phyloP scores from a whole-genome alignment of 2,113 vertebrate species.

The Gallinago media region DNA sequence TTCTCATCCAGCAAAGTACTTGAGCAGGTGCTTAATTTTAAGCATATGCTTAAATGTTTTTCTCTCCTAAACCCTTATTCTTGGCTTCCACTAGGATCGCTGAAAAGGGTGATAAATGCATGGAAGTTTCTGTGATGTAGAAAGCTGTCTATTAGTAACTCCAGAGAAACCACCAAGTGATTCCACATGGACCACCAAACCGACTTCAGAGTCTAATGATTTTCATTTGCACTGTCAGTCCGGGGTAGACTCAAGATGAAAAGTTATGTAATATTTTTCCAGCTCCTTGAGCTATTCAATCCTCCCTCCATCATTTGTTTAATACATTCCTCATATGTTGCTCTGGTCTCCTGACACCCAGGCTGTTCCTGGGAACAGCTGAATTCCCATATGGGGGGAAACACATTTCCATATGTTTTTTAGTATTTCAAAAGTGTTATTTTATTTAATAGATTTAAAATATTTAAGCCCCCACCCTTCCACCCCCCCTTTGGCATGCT shows the following conservation, averaged over 20 bases:
- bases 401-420: slow-evolving; percentile 45
- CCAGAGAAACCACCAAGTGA: slow-evolving; percentile 66
- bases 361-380: slow-evolving; percentile 49
- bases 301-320: slow-evolving; percentile 47
- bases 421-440: slow-evolving; percentile 25
- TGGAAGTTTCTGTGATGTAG: slow-evolving; percentile 64
- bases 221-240: slow-evolving; percentile 55
- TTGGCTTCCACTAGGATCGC: not conserved
- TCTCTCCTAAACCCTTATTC: slow-evolving; percentile 31
- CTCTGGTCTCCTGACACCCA: slow-evolving; percentile 56
- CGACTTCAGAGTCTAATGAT: slow-evolving; percentile 42
- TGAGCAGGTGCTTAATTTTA: slow-evolving; percentile 66
- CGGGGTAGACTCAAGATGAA: slow-evolving; percentile 22
- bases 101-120: slow-evolving; percentile 62
- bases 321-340: slow-evolving; percentile 67
- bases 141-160: slow-evolving; percentile 62
- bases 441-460: slow-evolving; percentile 65
- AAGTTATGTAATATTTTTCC: slow-evolving; percentile 65
- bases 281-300: not conserved
- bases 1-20: slow-evolving; percentile 42
- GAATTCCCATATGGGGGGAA: slow-evolving; percentile 46
- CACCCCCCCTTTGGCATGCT: not conserved
- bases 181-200: slow-evolving; percentile 68
- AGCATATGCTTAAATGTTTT: slow-evolving; percentile 52
- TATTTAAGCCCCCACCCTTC: not conserved